Percentiles rank a stretch among this genome's conserved stretches.
Conservation (phyloP, 2,113 vertebrate genomes). For the Passer montanus region DNA sequence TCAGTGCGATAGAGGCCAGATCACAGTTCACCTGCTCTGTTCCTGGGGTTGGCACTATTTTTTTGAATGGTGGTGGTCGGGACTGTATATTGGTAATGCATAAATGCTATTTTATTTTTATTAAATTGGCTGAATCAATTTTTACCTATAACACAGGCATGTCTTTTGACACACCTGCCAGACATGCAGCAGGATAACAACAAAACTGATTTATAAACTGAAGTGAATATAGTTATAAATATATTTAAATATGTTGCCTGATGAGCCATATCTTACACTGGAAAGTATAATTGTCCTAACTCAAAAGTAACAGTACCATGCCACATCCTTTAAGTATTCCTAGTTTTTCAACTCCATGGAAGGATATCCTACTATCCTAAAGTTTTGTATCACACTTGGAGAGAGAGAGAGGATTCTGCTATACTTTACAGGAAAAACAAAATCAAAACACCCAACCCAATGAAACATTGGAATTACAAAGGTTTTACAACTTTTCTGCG, state of each 20-base stretch:
- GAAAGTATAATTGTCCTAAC: not conserved
- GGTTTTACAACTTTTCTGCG: not conserved
- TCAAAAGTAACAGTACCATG: not conserved
- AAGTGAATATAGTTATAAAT: not conserved
- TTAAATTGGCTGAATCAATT: no score
- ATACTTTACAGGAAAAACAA: not conserved
- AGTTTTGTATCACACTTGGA: not conserved
- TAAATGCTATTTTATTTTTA: no score
- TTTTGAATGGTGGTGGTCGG: no score
- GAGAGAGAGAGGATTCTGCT: not conserved
- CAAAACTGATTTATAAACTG: not conserved
- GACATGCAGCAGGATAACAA: not conserved
- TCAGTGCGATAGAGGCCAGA: no score
- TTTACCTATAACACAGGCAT: not conserved
- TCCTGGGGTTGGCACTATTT: no score
- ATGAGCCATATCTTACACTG: not conserved
- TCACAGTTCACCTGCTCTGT: no score
- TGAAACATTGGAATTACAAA: not conserved
- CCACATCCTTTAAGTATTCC: not conserved
- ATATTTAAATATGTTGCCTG: not conserved
- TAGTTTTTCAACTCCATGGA: not conserved
- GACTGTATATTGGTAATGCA: no score
- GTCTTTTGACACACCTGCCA: not conserved
- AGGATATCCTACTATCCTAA: not conserved
- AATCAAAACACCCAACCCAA: not conserved